Evolutionary conservation across 2,888 invertebrate genomes (phyloP), one percentile per base, ranked within the genome.

Genomic region (Acanthosoma haemorrhoidale): DNA sequence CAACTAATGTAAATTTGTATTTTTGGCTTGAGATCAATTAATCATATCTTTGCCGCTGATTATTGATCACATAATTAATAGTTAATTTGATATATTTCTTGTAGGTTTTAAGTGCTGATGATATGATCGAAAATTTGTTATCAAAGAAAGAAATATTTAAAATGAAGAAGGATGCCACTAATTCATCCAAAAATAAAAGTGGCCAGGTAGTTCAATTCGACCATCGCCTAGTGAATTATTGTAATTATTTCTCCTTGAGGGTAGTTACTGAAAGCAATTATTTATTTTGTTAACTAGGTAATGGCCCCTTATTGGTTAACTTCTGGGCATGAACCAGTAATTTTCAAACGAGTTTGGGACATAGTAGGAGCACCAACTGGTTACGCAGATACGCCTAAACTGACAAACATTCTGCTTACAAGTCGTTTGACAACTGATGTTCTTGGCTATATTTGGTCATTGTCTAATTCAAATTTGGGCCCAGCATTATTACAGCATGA

Each of bases 401-500:
- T 76, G 21, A 75, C 76, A 4, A 66, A 80, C 1, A 71, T 83
- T 13, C 77, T 83, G 34, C 77, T 82, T 38, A 81, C 82, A n/a
- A 82, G 82, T 75, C 80, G 81, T 71, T 76, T 83, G 64, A 77
- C 81, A 0, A 81, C 81, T 1, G 82, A 82, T 73, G 78, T 80
- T 16, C 78, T 83, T 63, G 83, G 82, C 13, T 81, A 80, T 74
- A 81, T 83, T 71, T 83, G 83, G 83, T 80, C 79, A 39, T 75
- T 83, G 41, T 81, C 81, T 0, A 83, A 83, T 76, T 79, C 80
- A 72, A 81, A 80, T 51, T 81, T 81, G 21, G 79, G 81, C 8
- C 82, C 82, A 4, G 79, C 80, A 57, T 77, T 83, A 32, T 82
- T 81, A 0, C 81, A 82, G 70, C 80, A 81, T 68, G 82, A 83